These are phyloP conservation scores for Crax fasciolata DNA, from an alignment of 2,797 vertebrate species.

Conservation along the genomic window DNA sequence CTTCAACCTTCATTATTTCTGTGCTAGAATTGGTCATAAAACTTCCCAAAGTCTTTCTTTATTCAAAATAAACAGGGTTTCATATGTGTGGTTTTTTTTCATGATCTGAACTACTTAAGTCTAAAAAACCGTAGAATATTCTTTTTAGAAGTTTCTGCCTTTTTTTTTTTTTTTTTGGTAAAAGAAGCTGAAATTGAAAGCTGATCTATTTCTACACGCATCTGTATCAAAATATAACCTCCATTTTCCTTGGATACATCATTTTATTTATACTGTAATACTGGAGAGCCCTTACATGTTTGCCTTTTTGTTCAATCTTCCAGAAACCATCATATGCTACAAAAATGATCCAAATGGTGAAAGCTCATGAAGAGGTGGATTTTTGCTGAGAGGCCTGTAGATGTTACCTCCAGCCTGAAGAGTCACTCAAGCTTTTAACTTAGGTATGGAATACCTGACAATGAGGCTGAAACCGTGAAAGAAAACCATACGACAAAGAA, in stretches of 20 bases:
- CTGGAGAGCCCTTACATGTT: accelerated
- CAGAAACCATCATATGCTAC: neutral
- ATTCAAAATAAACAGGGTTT: neutral
- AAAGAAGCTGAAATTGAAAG: neutral
- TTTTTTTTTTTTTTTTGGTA: neutral
- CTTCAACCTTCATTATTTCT: neutral
- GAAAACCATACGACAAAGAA: neutral
- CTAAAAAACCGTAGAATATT: neutral
- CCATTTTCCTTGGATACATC: neutral
- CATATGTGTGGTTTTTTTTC: neutral
- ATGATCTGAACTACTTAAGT: neutral
- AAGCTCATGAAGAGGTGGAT: neutral
- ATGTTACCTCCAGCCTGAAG: neutral
- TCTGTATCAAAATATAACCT: neutral
- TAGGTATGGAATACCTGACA: neutral
- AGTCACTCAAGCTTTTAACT: neutral
- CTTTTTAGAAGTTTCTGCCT: neutral
- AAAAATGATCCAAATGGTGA: neutral
- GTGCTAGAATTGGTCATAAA: neutral
- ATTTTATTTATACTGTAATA: neutral
- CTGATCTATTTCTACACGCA: neutral
- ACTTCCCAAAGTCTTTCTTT: neutral
- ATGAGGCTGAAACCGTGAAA: neutral
- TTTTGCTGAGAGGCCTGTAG: neutral
- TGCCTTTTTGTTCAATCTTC: neutral